Conservation (phyloP, 2,113 vertebrate genomes). For the Leucosticte australis region DNA sequence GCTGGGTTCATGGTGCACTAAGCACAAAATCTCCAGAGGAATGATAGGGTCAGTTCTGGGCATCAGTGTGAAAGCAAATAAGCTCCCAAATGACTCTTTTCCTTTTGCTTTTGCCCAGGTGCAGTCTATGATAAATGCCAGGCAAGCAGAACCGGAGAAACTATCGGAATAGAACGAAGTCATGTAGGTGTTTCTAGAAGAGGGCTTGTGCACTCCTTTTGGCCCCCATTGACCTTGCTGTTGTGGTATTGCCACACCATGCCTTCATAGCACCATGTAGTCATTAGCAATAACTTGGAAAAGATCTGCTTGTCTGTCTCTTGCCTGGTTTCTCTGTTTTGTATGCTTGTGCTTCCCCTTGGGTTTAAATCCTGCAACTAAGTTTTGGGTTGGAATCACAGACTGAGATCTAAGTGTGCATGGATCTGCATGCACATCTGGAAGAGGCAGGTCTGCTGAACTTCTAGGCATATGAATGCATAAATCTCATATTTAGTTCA, state of each 20-base stretch:
- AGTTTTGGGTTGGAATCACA: neutral
- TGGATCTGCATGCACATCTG: neutral
- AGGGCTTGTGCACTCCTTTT: neutral
- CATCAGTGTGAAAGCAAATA: neutral
- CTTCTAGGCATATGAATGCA: neutral
- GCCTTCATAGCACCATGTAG: neutral
- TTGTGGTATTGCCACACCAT: neutral
- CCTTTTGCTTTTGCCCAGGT: constrained; percentile 40
- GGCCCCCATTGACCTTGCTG: neutral
- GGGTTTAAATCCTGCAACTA: neutral
- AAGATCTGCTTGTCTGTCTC: neutral
- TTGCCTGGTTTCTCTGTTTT: neutral
- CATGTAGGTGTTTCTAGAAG: neutral
- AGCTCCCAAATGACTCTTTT: neutral
- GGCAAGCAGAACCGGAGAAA: neutral
- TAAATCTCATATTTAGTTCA: neutral
- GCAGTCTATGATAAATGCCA: constrained; percentile 43
- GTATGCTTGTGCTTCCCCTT: neutral
- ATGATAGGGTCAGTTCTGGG: neutral
- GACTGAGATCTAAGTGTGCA: neutral
- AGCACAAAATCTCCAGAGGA: neutral
- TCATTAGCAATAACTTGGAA: neutral
- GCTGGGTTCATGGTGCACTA: neutral
- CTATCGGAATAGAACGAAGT: neutral
- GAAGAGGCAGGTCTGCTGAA: neutral